These are phyloP conservation scores for Carollia perspicillata DNA, from an alignment of 2,113 vertebrate genomes.

Conservation along the genomic window DNA sequence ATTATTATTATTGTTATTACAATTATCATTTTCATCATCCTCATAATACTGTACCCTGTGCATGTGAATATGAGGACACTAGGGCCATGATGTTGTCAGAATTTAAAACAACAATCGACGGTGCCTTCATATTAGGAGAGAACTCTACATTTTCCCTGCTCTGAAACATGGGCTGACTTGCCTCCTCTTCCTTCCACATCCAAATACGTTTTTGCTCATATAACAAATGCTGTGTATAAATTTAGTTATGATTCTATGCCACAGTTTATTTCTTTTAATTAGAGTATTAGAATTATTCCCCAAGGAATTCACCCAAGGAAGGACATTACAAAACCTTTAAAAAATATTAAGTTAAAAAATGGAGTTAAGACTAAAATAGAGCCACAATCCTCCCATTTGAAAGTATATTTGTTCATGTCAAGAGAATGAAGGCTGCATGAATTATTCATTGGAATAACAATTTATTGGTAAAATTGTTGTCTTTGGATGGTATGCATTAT, in stretches of 20 bases:
- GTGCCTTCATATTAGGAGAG: neutral
- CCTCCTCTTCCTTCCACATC: neutral
- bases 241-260: neutral
- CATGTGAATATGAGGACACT: neutral
- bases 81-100: rapidly evolving
- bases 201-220: neutral
- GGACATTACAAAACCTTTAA: conserved; percentile 48
- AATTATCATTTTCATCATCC: neutral
- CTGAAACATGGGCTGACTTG: neutral
- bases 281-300: conserved; percentile 30
- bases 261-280: conserved; percentile 66
- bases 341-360: conserved; percentile 46
- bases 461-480: conserved; percentile 79
- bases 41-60: neutral
- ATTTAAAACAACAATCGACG: neutral
- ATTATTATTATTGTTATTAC: neutral
- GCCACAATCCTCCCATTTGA: conserved; percentile 60
- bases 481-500: conserved; percentile 76
- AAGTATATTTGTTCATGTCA: conserved; percentile 73
- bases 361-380: conserved; percentile 65
- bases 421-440: conserved; percentile 67
- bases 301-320: conserved; percentile 33
- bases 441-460: conserved; percentile 76
- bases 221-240: neutral
- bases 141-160: neutral